Evolutionary conservation across 2,113 vertebrate genomes (phyloP), one percentile per base, ranked within the genome.

Genomic region (Clinocottus analis): DNA sequence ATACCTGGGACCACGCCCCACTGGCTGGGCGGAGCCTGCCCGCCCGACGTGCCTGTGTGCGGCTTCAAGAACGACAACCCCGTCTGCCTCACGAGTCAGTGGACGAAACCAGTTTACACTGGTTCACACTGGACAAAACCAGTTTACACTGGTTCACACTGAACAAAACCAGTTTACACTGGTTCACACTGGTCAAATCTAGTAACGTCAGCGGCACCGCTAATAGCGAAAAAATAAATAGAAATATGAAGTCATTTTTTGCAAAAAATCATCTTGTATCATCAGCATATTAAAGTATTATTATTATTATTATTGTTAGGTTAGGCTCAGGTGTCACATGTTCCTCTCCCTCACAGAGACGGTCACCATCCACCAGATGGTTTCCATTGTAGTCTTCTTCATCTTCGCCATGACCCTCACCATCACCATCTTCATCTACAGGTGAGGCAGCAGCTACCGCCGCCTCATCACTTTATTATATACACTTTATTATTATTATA

Each of bases 341-440:
- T 25, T 67, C 7, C 21, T 78, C 21, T 23, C 25, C 72, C 7
- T 79, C 13, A 56, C 94, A 98, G 97, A 93, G 69, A 95, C 90
- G 6, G 92, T 98, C 78, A 96, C 96, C 70, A 95, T 95, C 66
- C 94, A 96, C 82, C 97, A 98, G 92, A 94, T 97, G 83, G 90
- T 97, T 61, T 95, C 95, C 31, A 94, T 98, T 4, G 91, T 96
- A 68, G 93, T 97, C 82, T 95, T 95, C 92, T 93, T 99, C 77
- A 92, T 96, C 84, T 85, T 98, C 53, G 84, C 94, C 62, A 92
- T 95, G 91, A 93, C 94, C 16, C 91, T 96, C 71, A 67, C 95
- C 8, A n/a, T 95, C 73, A 93, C 96, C n/a, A 89, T 97, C 91
- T 97, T 99, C 91, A 92, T 98, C 91, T 97, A 96, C 95, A 96